A percentile compares a stretch with the other conserved stretches of the same genome.
These are phyloP conservation scores for Esox lucius DNA, from an alignment of 2,797 vertebrate genomes.

Conservation along the genomic window DNA sequence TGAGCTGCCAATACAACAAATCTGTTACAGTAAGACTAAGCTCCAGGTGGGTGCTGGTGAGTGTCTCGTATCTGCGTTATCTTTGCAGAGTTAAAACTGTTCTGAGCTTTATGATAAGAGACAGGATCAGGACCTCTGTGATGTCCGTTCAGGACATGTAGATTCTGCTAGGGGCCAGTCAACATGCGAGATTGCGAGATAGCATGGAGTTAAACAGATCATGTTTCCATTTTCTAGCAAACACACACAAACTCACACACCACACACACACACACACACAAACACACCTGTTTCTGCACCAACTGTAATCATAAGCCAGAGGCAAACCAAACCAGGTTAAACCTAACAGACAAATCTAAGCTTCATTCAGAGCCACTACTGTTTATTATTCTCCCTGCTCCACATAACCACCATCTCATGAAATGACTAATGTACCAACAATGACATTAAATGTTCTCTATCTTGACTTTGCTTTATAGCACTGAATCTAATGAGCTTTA, in stretches of 20 bases:
- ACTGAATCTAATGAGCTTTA: slow-evolving; percentile 33
- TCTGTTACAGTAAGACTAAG: slow-evolving; percentile 12
- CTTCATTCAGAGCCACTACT: slow-evolving; percentile 34
- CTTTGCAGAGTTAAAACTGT: slow-evolving; percentile 35
- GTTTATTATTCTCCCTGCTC: slow-evolving; percentile 29
- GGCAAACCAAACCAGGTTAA: slow-evolving; percentile 39
- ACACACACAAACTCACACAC: not conserved
- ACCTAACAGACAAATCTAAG: slow-evolving; percentile 46
- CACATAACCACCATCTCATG: slow-evolving; percentile 35
- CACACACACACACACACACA: slow-evolving; percentile 20
- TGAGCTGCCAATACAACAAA: slow-evolving; percentile 30
- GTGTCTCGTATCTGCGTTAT: slow-evolving; percentile 31
- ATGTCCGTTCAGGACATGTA: slow-evolving; percentile 17
- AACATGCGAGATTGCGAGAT: slow-evolving; percentile 23
- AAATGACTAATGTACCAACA: slow-evolving; percentile 32
- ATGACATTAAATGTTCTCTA: slow-evolving; percentile 33
- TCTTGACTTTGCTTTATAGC: slow-evolving; percentile 14
- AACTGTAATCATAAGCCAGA: slow-evolving; percentile 52
- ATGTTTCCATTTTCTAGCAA: slow-evolving; percentile 25
- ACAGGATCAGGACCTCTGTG: slow-evolving; percentile 24
- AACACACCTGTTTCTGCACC: slow-evolving; percentile 55
- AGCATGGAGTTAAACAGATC: slow-evolving; percentile 22
- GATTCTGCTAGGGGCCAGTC: slow-evolving; percentile 23
- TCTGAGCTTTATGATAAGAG: slow-evolving; percentile 45
- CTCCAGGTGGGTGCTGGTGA: slow-evolving; percentile 35